Evolutionary conservation across 2,797 vertebrate genomes (phyloP).

Genomic region (Cossypha polioptera): DNA sequence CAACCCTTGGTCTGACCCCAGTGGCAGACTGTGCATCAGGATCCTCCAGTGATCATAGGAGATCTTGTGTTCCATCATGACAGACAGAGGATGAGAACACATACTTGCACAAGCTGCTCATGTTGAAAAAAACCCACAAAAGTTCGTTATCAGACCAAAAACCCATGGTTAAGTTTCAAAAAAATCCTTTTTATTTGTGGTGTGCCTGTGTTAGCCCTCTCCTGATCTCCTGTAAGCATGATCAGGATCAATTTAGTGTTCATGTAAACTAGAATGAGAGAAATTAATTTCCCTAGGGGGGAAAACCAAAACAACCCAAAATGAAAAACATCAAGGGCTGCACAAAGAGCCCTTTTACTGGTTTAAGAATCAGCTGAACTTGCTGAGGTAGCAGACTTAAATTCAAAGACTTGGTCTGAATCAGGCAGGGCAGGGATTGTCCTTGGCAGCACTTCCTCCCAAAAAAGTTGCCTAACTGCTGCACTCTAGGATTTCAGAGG

Average conservation of each 20-base stretch:
- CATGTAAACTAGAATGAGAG: neutral
- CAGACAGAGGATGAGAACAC: neutral
- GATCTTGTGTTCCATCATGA: neutral
- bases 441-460: neutral
- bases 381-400: neutral
- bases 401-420: neutral
- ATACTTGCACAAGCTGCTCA: neutral
- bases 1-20: neutral
- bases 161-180: neutral
- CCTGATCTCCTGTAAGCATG: neutral
- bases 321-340: neutral
- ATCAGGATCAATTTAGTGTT: neutral
- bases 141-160: neutral
- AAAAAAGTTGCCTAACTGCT: neutral
- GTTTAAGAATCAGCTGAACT: neutral
- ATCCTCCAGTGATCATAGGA: neutral
- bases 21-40: neutral
- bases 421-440: neutral
- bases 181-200: neutral
- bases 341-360: neutral
- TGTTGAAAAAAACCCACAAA: neutral
- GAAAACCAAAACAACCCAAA: accelerated
- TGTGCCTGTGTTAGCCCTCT: accelerated
- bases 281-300: neutral
- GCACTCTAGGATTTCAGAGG: neutral